phyloP scores from a whole-genome alignment of 2,888 invertebrate species.

The Drosophila demipolita region DNA sequence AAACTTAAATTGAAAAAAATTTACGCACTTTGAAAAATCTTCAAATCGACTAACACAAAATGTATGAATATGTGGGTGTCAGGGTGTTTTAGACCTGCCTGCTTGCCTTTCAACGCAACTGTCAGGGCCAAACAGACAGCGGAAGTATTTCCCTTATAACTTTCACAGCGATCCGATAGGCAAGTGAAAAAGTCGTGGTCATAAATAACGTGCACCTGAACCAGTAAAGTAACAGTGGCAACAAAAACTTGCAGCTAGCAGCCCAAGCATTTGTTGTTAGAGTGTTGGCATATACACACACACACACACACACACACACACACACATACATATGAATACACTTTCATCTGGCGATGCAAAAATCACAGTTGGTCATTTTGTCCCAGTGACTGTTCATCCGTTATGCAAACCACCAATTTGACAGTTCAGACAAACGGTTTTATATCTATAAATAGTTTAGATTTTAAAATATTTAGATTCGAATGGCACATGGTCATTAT shows the following conservation, averaged over 20 bases:
- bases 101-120: constrained; percentile 2
- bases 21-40: not conserved
- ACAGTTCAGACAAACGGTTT: not conserved
- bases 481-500: not conserved
- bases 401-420: not conserved
- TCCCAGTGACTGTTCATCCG: constrained; percentile 1
- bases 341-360: constrained; percentile 6
- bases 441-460: not conserved
- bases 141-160: constrained; percentile 49
- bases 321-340: not conserved
- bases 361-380: constrained; percentile 3
- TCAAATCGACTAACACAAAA: not conserved
- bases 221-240: constrained; percentile 15
- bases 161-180: constrained; percentile 57
- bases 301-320: not conserved
- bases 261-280: constrained; percentile 16
- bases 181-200: constrained; percentile 59
- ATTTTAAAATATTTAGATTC: not conserved
- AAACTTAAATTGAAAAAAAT: not conserved
- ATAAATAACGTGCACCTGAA: constrained; percentile 60
- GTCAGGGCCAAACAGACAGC: constrained; percentile 20
- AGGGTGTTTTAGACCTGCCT: not conserved
- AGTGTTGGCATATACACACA: not conserved
- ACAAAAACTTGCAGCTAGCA: constrained; percentile 25
- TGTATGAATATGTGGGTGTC: constrained; percentile 1